Evolutionary conservation across 1,140 invertebrate genomes (phyloP).

Genomic region (Drosophila sechellia): DNA sequence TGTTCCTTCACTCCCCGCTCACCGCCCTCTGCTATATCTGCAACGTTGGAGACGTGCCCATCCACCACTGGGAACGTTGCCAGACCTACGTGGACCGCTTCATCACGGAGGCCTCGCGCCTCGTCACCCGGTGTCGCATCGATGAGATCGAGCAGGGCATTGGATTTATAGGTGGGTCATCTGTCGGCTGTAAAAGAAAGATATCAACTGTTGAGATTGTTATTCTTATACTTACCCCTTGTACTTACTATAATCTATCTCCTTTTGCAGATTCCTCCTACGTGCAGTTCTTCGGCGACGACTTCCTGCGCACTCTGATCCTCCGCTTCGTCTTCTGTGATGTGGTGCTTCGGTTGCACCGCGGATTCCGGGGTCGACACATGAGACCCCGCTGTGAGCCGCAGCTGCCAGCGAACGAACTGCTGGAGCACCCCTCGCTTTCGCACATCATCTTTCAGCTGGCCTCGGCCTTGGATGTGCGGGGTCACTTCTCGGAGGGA

Average conservation of each 20-base stretch:
- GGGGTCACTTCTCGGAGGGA: constrained; percentile 89
- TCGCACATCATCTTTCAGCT: constrained; percentile 93
- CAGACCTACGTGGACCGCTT: constrained; percentile 95
- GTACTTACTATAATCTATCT: too few relatives aligned
- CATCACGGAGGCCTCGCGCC: constrained; percentile 93
- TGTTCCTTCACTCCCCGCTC: constrained; percentile 97
- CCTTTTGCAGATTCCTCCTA: constrained; percentile 90
- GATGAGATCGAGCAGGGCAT: constrained; percentile 88
- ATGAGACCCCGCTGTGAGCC: constrained; percentile 94
- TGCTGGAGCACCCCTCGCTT: constrained; percentile 94
- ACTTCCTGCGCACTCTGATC: constrained; percentile 94
- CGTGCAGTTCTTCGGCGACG: constrained; percentile 96
- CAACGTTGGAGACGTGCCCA: constrained; percentile 93
- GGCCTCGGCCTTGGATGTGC: constrained; percentile 92
- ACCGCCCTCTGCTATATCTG: constrained; percentile 97
- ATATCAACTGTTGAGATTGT: too few relatives aligned
- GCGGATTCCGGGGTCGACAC: constrained; percentile 91
- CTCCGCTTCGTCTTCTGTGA: constrained; percentile 97
- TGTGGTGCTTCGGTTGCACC: constrained; percentile 93
- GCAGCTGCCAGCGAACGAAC: constrained; percentile 93
- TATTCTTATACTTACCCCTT: too few relatives aligned
- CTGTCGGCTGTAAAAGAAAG: too few relatives aligned
- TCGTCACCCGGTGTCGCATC: constrained; percentile 92
- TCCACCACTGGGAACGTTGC: constrained; percentile 95
- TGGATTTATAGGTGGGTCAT: constrained; percentile 76